Conservation (phyloP, 2,888 invertebrate genomes). For the Plusia festucae region DNA sequence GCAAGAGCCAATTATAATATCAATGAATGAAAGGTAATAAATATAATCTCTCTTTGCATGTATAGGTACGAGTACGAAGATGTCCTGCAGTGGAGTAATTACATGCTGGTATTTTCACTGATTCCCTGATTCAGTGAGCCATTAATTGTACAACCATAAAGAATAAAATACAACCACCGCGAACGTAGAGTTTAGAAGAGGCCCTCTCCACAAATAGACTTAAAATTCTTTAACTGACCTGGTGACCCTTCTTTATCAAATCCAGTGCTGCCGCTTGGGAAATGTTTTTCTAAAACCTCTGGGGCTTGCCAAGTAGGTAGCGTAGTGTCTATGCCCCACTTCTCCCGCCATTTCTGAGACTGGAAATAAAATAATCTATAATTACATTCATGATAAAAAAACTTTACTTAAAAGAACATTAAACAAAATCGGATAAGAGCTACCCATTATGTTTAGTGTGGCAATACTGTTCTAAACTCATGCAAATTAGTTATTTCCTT, state of each 20-base stretch:
- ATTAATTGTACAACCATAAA: neutral
- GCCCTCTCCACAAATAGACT: neutral
- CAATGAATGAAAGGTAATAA: no score
- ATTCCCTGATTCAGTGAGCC: no score
- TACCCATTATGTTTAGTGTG: no score
- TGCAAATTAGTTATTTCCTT: neutral
- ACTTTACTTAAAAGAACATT: no score
- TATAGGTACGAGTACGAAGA: no score
- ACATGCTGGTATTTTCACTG: no score
- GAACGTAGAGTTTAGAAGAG: neutral
- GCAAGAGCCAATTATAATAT: no score
- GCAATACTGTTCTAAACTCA: neutral
- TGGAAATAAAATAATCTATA: constrained; percentile 68
- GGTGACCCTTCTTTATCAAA: constrained; percentile 96
- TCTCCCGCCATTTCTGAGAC: constrained; percentile 93
- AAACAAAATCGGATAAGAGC: no score
- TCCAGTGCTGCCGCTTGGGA: constrained; percentile 94
- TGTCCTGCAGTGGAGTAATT: no score
- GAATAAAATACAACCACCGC: neutral
- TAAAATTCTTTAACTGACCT: constrained; percentile 76
- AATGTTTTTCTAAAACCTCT: constrained; percentile 91
- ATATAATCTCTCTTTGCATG: no score
- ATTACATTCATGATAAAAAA: neutral
- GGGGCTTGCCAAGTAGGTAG: constrained; percentile 92
- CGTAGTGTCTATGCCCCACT: constrained; percentile 93